A percentile compares a stretch with the other conserved stretches of the same genome.
Conservation (phyloP, 2,888 invertebrate species). For the Melikaiella ostensackeni region DNA sequence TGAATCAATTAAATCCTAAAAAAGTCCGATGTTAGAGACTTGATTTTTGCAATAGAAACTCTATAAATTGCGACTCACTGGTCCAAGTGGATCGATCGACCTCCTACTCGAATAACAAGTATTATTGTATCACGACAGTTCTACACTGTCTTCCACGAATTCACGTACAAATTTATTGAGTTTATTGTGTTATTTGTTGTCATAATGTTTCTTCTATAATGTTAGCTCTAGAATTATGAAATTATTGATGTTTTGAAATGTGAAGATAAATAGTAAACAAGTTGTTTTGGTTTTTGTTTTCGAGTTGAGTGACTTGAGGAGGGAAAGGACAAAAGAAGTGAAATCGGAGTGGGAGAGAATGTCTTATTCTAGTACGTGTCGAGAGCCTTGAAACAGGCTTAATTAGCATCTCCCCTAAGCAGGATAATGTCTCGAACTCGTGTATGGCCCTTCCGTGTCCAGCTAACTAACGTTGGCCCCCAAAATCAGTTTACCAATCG, state of each 20-base stretch:
- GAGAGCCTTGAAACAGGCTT: constrained; percentile 71
- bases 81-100: constrained; percentile 18
- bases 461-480: constrained; percentile 70
- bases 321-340: background rate
- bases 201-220: background rate
- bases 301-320: background rate
- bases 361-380: constrained; percentile 34
- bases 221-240: background rate
- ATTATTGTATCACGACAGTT: constrained; percentile 24
- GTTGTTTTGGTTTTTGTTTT: too few relatives aligned
- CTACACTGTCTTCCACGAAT: background rate
- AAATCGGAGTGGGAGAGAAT: constrained; percentile 15
- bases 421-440: constrained; percentile 67
- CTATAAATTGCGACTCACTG: constrained; percentile 23
- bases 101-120: constrained; percentile 23
- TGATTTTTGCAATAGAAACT: background rate
- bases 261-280: too few relatives aligned
- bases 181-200: constrained; percentile 13
- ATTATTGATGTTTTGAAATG: background rate
- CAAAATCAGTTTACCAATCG: constrained; percentile 74
- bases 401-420: constrained; percentile 70
- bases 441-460: constrained; percentile 73
- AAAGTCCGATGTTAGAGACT: background rate
- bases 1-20: background rate
- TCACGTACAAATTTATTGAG: constrained; percentile 11